A percentile compares a stretch with the other conserved stretches of the same genome.
Conservation (phyloP, 1,140 invertebrate species). For the Lepidostoma basale region DNA sequence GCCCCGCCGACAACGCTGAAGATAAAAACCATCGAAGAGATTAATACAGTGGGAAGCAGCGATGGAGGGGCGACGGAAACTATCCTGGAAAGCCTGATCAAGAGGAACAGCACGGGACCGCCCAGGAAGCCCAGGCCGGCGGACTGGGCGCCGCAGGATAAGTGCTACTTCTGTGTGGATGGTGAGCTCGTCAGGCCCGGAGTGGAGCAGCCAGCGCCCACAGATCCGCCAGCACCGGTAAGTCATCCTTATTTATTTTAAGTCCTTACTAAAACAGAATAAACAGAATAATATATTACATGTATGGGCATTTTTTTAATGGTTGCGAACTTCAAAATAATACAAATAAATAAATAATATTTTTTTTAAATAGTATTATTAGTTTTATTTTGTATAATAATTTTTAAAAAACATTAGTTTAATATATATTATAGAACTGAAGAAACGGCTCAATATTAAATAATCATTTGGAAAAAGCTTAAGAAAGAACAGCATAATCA, state of each 20-base stretch:
- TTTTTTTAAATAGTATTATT: no score
- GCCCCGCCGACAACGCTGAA: slow-evolving; percentile 49
- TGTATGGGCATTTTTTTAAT: no score
- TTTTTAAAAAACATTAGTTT: no score
- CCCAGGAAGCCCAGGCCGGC: slow-evolving; percentile 60
- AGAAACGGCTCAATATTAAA: no score
- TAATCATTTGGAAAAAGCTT: no score
- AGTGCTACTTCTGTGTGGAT: slow-evolving; percentile 87
- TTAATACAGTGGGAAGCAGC: slow-evolving; percentile 49
- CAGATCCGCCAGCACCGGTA: slow-evolving; percentile 22
- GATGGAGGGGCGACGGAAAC: slow-evolving; percentile 48
- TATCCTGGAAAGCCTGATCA: slow-evolving; percentile 57
- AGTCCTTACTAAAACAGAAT: not conserved
- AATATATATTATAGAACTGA: no score
- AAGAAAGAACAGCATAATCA: no score
- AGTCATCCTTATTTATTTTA: not conserved
- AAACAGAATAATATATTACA: no score
- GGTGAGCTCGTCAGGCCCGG: slow-evolving; percentile 65
- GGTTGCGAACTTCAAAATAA: no score
- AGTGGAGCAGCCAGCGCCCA: slow-evolving; percentile 30
- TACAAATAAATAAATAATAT: no score
- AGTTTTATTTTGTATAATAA: no score
- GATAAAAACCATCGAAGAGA: slow-evolving; percentile 61
- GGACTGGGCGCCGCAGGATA: slow-evolving; percentile 85
- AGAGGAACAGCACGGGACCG: slow-evolving; percentile 49